Conservation (phyloP, 2,113 vertebrate genomes). For the Maccullochella peelii region DNA sequence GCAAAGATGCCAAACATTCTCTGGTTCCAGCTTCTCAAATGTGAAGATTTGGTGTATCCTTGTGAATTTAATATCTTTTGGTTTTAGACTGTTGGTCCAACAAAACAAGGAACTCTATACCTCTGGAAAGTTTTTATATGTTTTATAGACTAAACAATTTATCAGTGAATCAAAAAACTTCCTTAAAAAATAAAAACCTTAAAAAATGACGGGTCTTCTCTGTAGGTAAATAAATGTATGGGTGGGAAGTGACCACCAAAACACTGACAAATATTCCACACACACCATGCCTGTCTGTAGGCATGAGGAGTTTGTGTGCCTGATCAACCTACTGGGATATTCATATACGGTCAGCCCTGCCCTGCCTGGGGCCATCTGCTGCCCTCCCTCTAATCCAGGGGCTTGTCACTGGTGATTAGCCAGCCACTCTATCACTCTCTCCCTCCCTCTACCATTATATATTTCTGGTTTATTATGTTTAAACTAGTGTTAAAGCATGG, state of each 20-base stretch:
- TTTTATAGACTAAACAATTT: neutral
- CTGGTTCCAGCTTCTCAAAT: neutral
- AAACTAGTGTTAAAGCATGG: conserved; percentile 39
- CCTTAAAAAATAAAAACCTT: no score
- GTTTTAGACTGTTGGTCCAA: neutral
- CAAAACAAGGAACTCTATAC: neutral
- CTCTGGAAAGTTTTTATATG: neutral
- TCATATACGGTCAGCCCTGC: conserved; percentile 36
- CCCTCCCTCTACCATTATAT: conserved; percentile 34
- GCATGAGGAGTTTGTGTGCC: conserved; percentile 40
- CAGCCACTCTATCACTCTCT: conserved; percentile 59
- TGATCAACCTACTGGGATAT: conserved; percentile 47
- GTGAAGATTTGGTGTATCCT: neutral
- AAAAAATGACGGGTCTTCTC: neutral
- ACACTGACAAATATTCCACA: neutral
- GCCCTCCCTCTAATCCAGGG: conserved; percentile 80
- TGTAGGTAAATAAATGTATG: neutral
- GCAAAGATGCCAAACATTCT: neutral
- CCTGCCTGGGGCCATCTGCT: conserved; percentile 82
- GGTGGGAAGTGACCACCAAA: conserved; percentile 19
- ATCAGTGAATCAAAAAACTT: neutral
- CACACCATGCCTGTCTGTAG: conserved; percentile 7
- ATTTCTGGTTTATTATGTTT: conserved; percentile 53
- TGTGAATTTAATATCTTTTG: neutral
- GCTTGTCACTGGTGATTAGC: conserved; percentile 81